Evolutionary conservation across 2,888 invertebrate genomes (phyloP).

Genomic region (Eristalis intricaria): DNA sequence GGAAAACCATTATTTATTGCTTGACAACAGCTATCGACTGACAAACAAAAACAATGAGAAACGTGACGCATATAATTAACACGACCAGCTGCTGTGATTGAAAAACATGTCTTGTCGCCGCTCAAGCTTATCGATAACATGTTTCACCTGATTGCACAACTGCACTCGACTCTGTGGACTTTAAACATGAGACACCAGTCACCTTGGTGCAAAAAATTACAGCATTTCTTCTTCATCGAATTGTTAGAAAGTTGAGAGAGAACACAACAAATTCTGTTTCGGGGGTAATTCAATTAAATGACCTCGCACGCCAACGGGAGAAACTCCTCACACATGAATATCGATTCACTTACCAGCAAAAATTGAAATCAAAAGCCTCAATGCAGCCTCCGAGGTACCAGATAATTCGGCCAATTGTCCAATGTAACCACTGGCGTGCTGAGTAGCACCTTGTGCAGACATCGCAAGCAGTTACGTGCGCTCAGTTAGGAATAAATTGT

Average conservation of each 20-base stretch:
- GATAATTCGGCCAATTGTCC: constrained; percentile 81
- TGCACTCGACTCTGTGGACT: neutral
- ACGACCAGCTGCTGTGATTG: neutral
- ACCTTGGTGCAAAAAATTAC: neutral
- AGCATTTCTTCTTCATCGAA: neutral
- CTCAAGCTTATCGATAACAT: no score
- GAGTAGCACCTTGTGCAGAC: neutral
- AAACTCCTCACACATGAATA: no score
- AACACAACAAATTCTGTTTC: no score
- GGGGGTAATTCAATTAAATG: no score
- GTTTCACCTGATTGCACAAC: neutral
- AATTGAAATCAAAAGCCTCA: constrained; percentile 85
- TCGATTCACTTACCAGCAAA: constrained; percentile 83
- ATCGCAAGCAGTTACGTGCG: constrained; percentile 6
- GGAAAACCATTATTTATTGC: no score
- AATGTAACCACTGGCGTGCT: constrained; percentile 45
- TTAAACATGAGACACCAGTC: neutral
- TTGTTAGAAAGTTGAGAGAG: no score
- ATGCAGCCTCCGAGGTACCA: constrained; percentile 85
- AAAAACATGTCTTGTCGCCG: neutral
- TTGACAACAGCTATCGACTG: no score
- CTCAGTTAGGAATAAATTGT: neutral
- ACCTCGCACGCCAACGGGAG: no score
- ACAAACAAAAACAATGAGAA: neutral
- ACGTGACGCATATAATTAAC: neutral